These are phyloP conservation scores for Ochropleura leucogaster DNA, from an alignment of 2,888 invertebrate genomes.

Conservation along the genomic window DNA sequence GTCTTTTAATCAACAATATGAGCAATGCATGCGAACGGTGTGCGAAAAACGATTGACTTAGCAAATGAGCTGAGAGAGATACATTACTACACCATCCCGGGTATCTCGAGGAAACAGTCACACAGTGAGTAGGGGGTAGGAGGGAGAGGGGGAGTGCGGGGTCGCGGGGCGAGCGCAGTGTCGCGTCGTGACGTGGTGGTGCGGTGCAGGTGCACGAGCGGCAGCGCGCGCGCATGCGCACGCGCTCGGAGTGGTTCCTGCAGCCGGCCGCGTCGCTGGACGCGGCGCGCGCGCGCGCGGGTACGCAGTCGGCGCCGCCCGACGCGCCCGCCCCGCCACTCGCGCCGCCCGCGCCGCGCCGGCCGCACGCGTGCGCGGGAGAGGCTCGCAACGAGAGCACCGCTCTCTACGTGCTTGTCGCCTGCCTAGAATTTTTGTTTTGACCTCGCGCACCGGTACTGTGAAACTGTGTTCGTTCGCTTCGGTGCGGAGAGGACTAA, in stretches of 20 bases:
- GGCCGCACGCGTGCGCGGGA: conserved; percentile 70
- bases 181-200: conserved; percentile 56
- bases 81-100: not conserved
- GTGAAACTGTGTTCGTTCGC: conserved; percentile 84
- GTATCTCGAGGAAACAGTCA: conserved; percentile 16
- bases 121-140: conserved; percentile 35
- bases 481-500: conserved; percentile 85
- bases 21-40: conserved; percentile 7
- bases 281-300: conserved; percentile 84
- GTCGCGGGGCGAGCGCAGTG: conserved; percentile 57
- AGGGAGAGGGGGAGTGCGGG: conserved; percentile 28
- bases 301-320: conserved; percentile 74
- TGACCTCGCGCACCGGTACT: conserved; percentile 87
- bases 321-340: conserved; percentile 60
- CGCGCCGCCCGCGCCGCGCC: conserved; percentile 55
- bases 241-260: conserved; percentile 99
- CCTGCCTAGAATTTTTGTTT: conserved; percentile 91
- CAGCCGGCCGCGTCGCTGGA: conserved; percentile 92
- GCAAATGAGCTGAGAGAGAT: not conserved
- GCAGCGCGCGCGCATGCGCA: conserved; percentile 98
- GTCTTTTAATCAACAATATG: conserved; percentile 3
- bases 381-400: conserved; percentile 82
- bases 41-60: conserved; percentile 21
- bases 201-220: conserved; percentile 96
- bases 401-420: conserved; percentile 89